These are phyloP conservation scores for Ginglymostoma cirratum DNA, from an alignment of 2,113 vertebrate species.

Conservation along the genomic window DNA sequence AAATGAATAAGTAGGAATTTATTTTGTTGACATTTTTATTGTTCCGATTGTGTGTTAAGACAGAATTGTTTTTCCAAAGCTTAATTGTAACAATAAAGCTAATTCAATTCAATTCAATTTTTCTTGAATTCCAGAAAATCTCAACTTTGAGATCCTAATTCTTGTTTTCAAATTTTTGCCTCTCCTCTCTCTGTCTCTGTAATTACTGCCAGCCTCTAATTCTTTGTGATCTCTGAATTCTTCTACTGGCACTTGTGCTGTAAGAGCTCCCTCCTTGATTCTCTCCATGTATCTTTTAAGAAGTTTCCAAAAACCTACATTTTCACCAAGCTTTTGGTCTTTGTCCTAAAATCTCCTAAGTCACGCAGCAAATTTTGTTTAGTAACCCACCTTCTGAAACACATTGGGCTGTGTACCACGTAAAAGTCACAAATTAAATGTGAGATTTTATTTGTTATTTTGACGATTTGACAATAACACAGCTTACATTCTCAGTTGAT, in stretches of 20 bases:
- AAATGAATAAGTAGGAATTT: not conserved
- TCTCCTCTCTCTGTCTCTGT: not conserved
- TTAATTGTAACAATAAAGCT: not conserved
- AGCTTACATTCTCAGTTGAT: not conserved
- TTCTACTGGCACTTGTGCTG: not conserved
- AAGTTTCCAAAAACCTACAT: not conserved
- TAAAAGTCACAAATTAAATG: not conserved
- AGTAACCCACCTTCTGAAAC: not conserved
- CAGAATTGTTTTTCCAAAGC: not conserved
- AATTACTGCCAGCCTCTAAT: not conserved
- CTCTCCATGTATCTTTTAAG: not conserved
- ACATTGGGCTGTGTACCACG: not conserved
- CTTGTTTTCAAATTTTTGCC: not conserved
- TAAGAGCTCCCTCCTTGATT: not conserved
- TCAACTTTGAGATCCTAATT: not conserved
- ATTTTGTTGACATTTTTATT: not conserved
- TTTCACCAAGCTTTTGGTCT: not conserved
- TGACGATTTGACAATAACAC: not conserved
- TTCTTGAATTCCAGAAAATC: not conserved
- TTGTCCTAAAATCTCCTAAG: not conserved
- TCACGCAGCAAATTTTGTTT: not conserved
- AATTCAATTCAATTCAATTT: not conserved
- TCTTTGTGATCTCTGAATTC: not conserved
- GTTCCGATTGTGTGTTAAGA: not conserved
- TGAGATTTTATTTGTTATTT: not conserved